These are phyloP conservation scores for Trichacis sp. DNA, from an alignment of 2,888 invertebrate genomes.

Conservation along the genomic window DNA sequence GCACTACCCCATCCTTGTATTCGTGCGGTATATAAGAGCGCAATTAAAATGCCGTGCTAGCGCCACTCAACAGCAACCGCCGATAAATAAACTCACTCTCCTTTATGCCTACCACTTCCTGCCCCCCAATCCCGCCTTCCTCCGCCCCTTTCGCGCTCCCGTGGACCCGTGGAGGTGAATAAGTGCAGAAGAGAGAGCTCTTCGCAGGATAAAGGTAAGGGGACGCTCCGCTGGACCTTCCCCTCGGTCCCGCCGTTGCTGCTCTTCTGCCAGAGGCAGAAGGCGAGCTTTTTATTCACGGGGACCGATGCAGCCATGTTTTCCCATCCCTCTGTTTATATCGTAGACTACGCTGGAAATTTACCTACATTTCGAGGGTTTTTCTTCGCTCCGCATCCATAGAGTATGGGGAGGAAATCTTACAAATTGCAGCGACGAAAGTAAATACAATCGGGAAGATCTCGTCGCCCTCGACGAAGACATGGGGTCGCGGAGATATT, in stretches of 20 bases:
- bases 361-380: too few relatives aligned
- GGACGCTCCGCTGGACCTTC: conserved; percentile 24
- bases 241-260: conserved; percentile 3
- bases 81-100: conserved; percentile 65
- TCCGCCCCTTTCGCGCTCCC: conserved; percentile 27
- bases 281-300: conserved; percentile 44
- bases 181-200: conserved; percentile 51
- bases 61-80: conserved; percentile 68
- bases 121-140: conserved; percentile 36
- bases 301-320: conserved; percentile 60
- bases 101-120: conserved; percentile 37
- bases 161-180: conserved; percentile 49
- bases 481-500: conserved; percentile 63
- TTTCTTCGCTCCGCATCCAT: too few relatives aligned
- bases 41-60: conserved; percentile 69
- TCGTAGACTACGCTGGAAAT: too few relatives aligned
- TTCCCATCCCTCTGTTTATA: conserved; percentile 56
- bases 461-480: conserved; percentile 35
- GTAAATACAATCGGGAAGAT: conserved; percentile 36
- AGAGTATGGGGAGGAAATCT: not conserved
- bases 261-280: conserved; percentile 37
- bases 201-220: conserved; percentile 38
- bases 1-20: too few relatives aligned
- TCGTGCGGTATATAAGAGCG: conserved; percentile 57
- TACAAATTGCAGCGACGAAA: conserved; percentile 22